Conservation (phyloP, 1,140 invertebrate species). For the Ceratina calcarata region DNA sequence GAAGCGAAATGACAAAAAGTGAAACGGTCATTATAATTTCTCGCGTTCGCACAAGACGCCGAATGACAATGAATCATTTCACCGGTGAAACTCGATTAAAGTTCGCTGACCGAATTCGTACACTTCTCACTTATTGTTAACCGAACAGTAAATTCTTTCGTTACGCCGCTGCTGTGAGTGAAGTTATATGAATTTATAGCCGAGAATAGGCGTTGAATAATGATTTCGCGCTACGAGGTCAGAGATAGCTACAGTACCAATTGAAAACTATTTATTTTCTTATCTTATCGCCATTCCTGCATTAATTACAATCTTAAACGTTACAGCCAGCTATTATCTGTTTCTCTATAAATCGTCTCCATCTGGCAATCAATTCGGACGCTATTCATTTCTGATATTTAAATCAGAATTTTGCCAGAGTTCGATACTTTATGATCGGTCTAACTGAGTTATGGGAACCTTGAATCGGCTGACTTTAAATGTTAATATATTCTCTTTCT, state of each 20-base stretch:
- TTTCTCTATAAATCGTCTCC: not conserved
- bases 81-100: not conserved
- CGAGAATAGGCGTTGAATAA: conserved; percentile 10
- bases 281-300: conserved; percentile 42
- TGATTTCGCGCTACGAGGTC: conserved; percentile 14
- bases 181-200: conserved; percentile 10
- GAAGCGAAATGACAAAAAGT: not conserved
- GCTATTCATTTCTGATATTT: not conserved
- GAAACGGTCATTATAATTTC: conserved; percentile 4
- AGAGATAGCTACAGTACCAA: conserved; percentile 12
- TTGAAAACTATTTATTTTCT: conserved; percentile 17
- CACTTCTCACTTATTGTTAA: conserved; percentile 2
- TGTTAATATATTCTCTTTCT: not conserved
- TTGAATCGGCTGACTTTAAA: not conserved
- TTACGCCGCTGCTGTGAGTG: not conserved
- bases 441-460: too few species aligned
- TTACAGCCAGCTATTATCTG: not conserved
- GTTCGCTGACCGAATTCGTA: not conserved
- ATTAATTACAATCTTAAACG: conserved; percentile 37
- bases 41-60: not conserved
- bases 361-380: not conserved
- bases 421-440: too few species aligned
- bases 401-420: not conserved
- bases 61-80: conserved; percentile 19
- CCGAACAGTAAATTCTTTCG: too few species aligned